Conservation (phyloP, 2,113 vertebrate genomes). For the Marmota monax region DNA sequence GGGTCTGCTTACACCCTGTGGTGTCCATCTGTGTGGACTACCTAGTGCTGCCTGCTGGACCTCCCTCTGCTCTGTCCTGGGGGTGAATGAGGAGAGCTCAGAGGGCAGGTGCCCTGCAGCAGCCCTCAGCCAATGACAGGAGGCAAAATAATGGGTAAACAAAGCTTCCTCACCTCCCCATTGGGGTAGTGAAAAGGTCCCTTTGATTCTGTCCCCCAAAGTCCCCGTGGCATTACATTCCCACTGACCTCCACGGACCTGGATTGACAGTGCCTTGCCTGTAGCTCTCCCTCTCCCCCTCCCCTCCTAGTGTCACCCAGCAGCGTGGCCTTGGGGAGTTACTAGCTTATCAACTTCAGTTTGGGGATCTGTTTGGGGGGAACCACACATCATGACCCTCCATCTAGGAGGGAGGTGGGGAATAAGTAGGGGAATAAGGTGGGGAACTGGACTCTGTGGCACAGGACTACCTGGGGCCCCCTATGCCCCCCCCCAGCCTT, state of each 20-base stretch:
- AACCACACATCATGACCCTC: no score
- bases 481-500: background rate
- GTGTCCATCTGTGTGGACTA: background rate
- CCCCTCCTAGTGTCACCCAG: background rate
- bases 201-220: background rate
- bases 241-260: accelerated
- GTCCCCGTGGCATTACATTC: no score
- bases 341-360: no score
- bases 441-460: no score
- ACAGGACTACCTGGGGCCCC: accelerated
- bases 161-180: background rate
- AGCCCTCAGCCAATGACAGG: background rate
- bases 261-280: accelerated
- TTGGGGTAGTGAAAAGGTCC: background rate
- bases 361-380: background rate
- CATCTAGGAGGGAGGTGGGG: accelerated
- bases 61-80: background rate
- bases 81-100: no score
- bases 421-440: no score
- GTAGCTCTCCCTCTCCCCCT: no score
- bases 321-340: background rate
- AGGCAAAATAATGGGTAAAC: accelerated
- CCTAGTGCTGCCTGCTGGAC: accelerated
- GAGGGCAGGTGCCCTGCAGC: background rate
- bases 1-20: background rate